phyloP scores from a whole-genome alignment of 92 coral and sea anemone genomes.

The Parazoanthus darwini region DNA sequence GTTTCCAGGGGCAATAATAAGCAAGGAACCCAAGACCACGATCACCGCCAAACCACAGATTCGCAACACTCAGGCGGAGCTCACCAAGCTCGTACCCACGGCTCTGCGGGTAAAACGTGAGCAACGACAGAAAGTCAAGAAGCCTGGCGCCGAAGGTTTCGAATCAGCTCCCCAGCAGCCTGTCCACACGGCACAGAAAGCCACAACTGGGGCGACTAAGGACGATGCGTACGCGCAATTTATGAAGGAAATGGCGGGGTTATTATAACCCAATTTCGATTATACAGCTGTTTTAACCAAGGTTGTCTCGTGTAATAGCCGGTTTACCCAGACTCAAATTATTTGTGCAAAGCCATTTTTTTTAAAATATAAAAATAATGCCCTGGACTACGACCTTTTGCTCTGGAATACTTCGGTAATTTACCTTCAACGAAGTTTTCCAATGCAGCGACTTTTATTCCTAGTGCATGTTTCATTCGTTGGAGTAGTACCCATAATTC shows the following conservation, averaged over 20 bases:
- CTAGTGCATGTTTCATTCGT: too few relatives aligned
- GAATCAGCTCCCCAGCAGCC: constrained; percentile 68
- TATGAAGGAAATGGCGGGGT: constrained; percentile 97
- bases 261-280: constrained; percentile 41
- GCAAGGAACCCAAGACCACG: constrained; percentile 78
- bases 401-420: too few relatives aligned
- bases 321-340: too few relatives aligned
- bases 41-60: constrained; percentile 96
- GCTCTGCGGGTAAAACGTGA: constrained; percentile 95
- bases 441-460: too few relatives aligned
- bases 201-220: constrained; percentile 82
- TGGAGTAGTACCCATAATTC: too few relatives aligned
- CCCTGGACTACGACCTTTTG: too few relatives aligned
- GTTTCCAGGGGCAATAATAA: constrained; percentile 69
- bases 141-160: constrained; percentile 67
- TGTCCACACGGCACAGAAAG: constrained; percentile 63
- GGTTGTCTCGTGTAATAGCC: too few relatives aligned
- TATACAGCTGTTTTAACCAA: not conserved
- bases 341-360: too few relatives aligned
- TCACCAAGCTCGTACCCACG: constrained; percentile 92
- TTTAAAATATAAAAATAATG: too few relatives aligned
- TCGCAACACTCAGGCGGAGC: constrained; percentile 96
- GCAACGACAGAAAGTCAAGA: constrained; percentile 55
- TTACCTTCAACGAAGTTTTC: too few relatives aligned
- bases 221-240: constrained; percentile 98